A percentile compares a stretch with the other conserved stretches of the same genome.
These are phyloP conservation scores for Drosophila histrio DNA, from an alignment of 2,888 invertebrate species.

Conservation along the genomic window DNA sequence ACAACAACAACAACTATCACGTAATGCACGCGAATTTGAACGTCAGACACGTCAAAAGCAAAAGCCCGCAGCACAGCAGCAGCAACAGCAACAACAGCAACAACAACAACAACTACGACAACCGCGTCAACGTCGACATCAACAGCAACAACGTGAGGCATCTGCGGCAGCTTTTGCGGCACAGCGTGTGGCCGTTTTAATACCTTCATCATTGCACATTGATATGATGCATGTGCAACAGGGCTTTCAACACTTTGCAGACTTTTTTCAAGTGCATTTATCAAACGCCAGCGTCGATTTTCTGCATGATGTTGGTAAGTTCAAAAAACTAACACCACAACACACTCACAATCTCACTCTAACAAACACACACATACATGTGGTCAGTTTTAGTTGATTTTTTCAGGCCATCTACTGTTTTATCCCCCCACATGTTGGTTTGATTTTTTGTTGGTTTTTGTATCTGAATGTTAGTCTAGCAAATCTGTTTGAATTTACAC, in stretches of 20 bases:
- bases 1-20: constrained; percentile 33
- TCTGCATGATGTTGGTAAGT: constrained; percentile 82
- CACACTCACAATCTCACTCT: background rate
- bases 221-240: constrained; percentile 82
- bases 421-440: background rate
- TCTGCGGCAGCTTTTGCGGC: constrained; percentile 14
- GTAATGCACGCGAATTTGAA: constrained; percentile 61
- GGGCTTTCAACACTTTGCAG: constrained; percentile 82
- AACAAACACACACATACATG: background rate
- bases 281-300: constrained; percentile 82
- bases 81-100: constrained; percentile 26
- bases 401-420: constrained; percentile 7
- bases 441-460: background rate
- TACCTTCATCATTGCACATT: constrained; percentile 76
- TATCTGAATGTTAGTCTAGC: background rate
- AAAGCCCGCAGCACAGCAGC: constrained; percentile 26
- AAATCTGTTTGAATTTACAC: constrained; percentile 29
- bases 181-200: constrained; percentile 79
- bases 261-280: constrained; percentile 82
- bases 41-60: constrained; percentile 63
- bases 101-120: constrained; percentile 6
- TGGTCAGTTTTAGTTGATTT: constrained; percentile 9
- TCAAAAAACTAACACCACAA: constrained; percentile 2
- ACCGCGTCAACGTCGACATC: constrained; percentile 10
- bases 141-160: constrained; percentile 19